phyloP scores from a whole-genome alignment of 2,797 vertebrate genomes.

The Chaetophractus vellerosus region DNA sequence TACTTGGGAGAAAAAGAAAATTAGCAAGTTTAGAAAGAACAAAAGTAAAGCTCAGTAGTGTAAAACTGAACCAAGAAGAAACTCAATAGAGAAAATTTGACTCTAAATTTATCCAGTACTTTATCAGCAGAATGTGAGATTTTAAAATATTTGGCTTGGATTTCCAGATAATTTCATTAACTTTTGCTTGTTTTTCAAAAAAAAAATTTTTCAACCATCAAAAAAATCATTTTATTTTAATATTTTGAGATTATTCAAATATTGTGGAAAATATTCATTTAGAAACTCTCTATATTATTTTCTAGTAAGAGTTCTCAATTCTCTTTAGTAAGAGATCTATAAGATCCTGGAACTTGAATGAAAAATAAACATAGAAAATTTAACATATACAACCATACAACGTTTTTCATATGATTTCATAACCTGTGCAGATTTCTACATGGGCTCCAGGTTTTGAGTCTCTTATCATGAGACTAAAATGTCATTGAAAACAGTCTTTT shows the following conservation, averaged over 20 bases:
- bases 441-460: background rate
- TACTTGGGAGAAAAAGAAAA: background rate
- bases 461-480: background rate
- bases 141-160: background rate
- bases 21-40: background rate
- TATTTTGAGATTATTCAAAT: constrained; percentile 6
- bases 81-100: background rate
- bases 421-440: background rate
- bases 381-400: background rate
- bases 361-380: background rate
- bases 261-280: background rate
- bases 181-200: background rate
- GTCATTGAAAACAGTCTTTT: background rate
- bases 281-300: background rate
- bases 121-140: background rate
- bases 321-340: background rate
- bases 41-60: background rate
- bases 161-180: background rate
- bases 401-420: background rate
- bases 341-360: background rate
- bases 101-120: background rate
- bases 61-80: background rate
- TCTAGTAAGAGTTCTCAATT: background rate
- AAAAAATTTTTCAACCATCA: background rate
- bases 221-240: constrained; percentile 31